A percentile compares a stretch with the other conserved stretches of the same genome.
Conservation (phyloP, 2,113 vertebrate species). For the Phrynosoma platyrhinos region DNA sequence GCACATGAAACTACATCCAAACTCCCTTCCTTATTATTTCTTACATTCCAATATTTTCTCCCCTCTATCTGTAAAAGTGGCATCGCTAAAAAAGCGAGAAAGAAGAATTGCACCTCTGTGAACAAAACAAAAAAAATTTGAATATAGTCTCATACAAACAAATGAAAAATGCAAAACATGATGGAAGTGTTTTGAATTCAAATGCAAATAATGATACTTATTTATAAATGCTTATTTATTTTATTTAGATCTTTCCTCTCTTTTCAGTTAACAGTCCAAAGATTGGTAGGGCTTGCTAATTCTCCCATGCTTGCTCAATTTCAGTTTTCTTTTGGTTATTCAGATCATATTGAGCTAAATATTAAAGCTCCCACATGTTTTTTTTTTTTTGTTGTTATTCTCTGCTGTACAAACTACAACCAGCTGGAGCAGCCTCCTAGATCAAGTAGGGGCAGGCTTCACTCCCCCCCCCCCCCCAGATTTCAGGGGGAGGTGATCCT, state of each 20-base stretch:
- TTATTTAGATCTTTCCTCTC: not conserved
- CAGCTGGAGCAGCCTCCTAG: no score
- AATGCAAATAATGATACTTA: conserved; percentile 13
- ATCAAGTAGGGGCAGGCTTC: no score
- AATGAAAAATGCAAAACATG: not conserved
- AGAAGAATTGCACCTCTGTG: not conserved
- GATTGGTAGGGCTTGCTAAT: no score
- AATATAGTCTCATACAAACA: not conserved
- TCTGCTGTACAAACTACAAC: no score
- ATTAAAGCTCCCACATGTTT: no score
- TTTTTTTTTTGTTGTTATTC: no score
- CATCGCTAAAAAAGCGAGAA: conserved; percentile 19
- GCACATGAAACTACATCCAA: not conserved
- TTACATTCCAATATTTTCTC: conserved; percentile 6
- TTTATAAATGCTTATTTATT: not conserved
- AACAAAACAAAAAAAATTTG: not conserved
- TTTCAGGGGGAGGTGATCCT: no score
- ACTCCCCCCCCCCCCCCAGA: no score
- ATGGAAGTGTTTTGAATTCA: not conserved
- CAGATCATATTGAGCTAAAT: no score
- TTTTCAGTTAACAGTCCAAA: not conserved
- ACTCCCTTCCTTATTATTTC: fast-evolving
- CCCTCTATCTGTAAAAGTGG: not conserved
- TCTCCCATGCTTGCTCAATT: not conserved
- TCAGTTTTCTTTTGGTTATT: not conserved